A percentile compares a stretch with the other conserved stretches of the same genome.
Evolutionary conservation across 2,888 invertebrate species (phyloP).

Genomic region (Stegophylla sp.): DNA sequence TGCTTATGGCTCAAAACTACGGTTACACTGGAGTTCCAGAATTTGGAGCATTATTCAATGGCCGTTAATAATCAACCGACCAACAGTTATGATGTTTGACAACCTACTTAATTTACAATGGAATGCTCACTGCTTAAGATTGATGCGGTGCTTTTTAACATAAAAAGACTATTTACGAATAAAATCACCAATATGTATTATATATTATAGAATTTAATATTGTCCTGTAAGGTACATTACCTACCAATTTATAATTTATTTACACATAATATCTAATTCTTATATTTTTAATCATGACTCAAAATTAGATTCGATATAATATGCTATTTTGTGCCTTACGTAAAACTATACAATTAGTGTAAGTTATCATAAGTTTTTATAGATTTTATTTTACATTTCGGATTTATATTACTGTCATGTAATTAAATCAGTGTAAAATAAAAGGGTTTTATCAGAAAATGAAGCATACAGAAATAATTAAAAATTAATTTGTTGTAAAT

Average conservation of each 20-base stretch:
- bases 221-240: constrained; percentile 35
- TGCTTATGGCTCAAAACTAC: constrained; percentile 62
- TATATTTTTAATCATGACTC: constrained; percentile 2
- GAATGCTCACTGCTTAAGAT: constrained; percentile 9
- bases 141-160: neutral
- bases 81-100: neutral
- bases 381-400: neutral
- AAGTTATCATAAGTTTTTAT: neutral
- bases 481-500: neutral
- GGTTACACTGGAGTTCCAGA: constrained; percentile 63
- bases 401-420: neutral
- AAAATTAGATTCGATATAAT: constrained; percentile 22
- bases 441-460: neutral
- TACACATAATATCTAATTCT: neutral
- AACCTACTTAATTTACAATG: neutral
- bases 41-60: constrained; percentile 62
- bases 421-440: neutral
- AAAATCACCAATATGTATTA: constrained; percentile 18
- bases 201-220: constrained; percentile 8
- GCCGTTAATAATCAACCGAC: constrained; percentile 42
- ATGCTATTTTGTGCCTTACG: constrained; percentile 32
- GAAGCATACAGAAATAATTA: neutral
- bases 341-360: neutral
- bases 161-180: constrained; percentile 34
- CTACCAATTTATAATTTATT: too few species aligned